Conservation (phyloP, 2,888 invertebrate genomes). For the Drosophila mayaguana region DNA sequence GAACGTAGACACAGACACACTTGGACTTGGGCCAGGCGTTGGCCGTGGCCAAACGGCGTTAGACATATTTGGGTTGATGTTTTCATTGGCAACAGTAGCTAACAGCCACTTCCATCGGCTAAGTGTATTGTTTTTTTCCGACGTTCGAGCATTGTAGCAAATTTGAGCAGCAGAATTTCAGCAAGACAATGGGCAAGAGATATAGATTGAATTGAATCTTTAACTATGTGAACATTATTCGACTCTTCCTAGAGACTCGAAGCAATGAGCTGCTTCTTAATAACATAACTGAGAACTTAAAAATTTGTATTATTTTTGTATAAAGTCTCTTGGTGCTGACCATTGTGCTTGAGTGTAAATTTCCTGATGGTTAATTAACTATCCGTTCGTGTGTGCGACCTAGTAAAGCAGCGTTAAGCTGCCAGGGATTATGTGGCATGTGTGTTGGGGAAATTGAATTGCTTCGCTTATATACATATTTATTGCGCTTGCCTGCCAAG, state of each 20-base stretch:
- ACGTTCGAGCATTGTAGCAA: slow-evolving; percentile 14
- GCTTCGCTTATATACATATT: slow-evolving; percentile 44
- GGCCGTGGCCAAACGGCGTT: slow-evolving; percentile 55
- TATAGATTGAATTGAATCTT: slow-evolving; percentile 3
- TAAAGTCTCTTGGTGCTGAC: not conserved
- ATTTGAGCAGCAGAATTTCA: slow-evolving; percentile 24
- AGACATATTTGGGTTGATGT: slow-evolving; percentile 71
- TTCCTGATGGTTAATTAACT: slow-evolving; percentile 57
- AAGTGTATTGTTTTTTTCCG: slow-evolving; percentile 62
- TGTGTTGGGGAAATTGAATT: slow-evolving; percentile 56
- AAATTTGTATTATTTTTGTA: not conserved
- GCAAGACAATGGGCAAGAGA: slow-evolving; percentile 10
- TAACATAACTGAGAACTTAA: not conserved
- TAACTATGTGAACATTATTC: not conserved
- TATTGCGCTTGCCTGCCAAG: slow-evolving; percentile 44
- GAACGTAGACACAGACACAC: slow-evolving; percentile 40
- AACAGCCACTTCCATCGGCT: slow-evolving; percentile 29
- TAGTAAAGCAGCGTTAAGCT: slow-evolving; percentile 47
- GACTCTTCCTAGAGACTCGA: not conserved
- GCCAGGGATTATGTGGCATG: slow-evolving; percentile 41
- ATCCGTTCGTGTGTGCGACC: slow-evolving; percentile 31
- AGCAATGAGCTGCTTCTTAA: not conserved
- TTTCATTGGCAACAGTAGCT: slow-evolving; percentile 60
- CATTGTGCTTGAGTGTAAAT: slow-evolving; percentile 22
- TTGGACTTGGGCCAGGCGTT: slow-evolving; percentile 61